Percentiles rank a stretch among this genome's conserved stretches.
phyloP scores from a whole-genome alignment of 2,113 vertebrate species.

The Progne subis region DNA sequence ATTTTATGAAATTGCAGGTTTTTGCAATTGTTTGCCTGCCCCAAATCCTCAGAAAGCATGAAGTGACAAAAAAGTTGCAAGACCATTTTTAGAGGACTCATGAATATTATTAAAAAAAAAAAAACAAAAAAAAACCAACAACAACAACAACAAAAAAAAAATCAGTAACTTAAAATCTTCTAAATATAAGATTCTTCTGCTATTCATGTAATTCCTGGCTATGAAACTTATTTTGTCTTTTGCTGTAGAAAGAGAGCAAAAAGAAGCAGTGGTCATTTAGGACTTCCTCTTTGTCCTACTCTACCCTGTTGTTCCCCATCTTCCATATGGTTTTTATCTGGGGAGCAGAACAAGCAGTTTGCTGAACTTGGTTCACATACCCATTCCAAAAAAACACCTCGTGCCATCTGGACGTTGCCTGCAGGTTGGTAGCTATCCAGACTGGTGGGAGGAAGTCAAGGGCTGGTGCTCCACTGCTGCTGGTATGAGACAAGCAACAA shows the following conservation, averaged over 20 bases:
- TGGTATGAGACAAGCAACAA: background rate
- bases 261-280: background rate
- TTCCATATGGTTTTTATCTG: background rate
- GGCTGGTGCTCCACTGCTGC: background rate
- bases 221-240: background rate
- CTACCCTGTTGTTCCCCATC: background rate
- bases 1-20: background rate
- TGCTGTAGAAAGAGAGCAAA: background rate
- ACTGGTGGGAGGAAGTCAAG: background rate
- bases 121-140: too few relatives aligned
- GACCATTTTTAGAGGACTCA: background rate
- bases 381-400: background rate
- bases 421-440: slow-evolving; percentile 1
- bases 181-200: background rate
- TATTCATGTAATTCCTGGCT: background rate
- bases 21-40: background rate
- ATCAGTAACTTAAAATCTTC: background rate
- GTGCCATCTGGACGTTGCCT: background rate
- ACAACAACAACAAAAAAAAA: too few relatives aligned
- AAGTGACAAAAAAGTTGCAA: background rate
- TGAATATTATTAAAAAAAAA: background rate
- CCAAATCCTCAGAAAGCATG: background rate
- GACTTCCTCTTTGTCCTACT: background rate
- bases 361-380: background rate
- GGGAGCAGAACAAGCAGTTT: background rate